Percentiles rank a stretch among this genome's conserved stretches.
Evolutionary conservation across 1,140 invertebrate genomes (phyloP).

Genomic region (Eueides isabella): DNA sequence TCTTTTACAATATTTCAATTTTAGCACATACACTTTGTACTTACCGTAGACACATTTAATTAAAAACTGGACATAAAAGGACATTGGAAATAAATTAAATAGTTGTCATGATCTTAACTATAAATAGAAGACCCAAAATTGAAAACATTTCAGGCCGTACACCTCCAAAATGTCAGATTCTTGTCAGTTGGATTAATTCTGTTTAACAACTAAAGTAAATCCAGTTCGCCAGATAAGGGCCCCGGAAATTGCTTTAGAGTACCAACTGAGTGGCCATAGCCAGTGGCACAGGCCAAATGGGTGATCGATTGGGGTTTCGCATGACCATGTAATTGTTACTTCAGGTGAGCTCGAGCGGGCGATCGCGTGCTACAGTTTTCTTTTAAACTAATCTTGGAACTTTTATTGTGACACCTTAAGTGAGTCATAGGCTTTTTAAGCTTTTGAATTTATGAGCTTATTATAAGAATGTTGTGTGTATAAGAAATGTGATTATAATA

Average conservation of each 20-base stretch:
- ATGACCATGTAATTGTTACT: conserved; percentile 78
- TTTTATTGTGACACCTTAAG: conserved; percentile 64
- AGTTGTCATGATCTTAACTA: neutral
- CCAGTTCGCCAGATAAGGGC: conserved; percentile 68
- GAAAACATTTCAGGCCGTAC: conserved; percentile 32
- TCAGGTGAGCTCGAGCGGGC: conserved; percentile 57
- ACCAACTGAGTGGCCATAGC: conserved; percentile 66
- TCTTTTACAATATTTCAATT: too few relatives aligned
- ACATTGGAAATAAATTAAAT: neutral
- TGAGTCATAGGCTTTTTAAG: conserved; percentile 46
- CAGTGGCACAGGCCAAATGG: conserved; percentile 63
- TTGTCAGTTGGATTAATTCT: conserved; percentile 74
- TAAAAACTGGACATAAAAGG: neutral
- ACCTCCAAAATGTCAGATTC: conserved; percentile 52
- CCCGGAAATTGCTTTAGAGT: conserved; percentile 79
- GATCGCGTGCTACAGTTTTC: conserved; percentile 43
- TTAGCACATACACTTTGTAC: too few relatives aligned
- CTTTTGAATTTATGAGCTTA: conserved; percentile 13
- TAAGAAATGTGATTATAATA: neutral
- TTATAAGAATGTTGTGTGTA: conserved; percentile 2
- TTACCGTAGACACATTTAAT: too few relatives aligned
- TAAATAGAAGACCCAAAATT: conserved; percentile 30
- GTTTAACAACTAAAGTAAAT: conserved; percentile 73
- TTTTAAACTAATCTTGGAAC: conserved; percentile 54
- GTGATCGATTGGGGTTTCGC: conserved; percentile 75